Evolutionary conservation across 1,140 invertebrate species (phyloP), one percentile per base, ranked within the genome.

Genomic region (Cydia strobilella): DNA sequence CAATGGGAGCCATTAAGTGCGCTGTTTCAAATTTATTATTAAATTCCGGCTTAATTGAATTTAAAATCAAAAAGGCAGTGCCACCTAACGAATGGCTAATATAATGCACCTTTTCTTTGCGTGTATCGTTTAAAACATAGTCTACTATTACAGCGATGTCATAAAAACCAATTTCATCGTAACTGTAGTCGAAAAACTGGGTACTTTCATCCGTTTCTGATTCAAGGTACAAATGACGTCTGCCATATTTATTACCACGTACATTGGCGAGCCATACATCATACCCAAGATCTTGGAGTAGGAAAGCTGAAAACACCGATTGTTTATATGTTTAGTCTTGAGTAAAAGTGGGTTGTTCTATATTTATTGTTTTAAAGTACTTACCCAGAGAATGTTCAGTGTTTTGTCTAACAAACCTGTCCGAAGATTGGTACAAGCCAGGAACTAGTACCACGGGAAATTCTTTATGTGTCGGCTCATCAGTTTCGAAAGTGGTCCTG

Each of bases 181-280:
- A 69, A 10, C 31, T 69, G 65, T 42, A 69, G 65, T 69, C 31
- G 9, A 69, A 69, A 10, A 69, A 69, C n/a, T 35, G 4, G 2
- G 65, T 35, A 18, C n/a, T 69, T 39, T 35, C 31, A 5, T 35
- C 65, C 1, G 27, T 69, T n/a, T 69, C 65, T 69, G 65, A 27
- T 20, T 69, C 65, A 18, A 69, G 65, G 31, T 69, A 69, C 15
- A 69, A 18, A 42, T 69, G 65, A 10, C 15, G 27, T 18, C 65
- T 31, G 6, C 31, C n/a, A 18, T 69, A 69, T 18, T 69, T 69
- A 39, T 42, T 69, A 12, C 65, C 65, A n/a, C 65, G 65, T n/a
- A 39, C 25, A 39, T 69, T 69, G 31, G 27, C 65, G 4, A 69
- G 31, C 65, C 65, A 69, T 35, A 69, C 65, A 35, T 69, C 65